phyloP scores from a whole-genome alignment of 2,888 invertebrate species.

The Epicampocera succincta region DNA sequence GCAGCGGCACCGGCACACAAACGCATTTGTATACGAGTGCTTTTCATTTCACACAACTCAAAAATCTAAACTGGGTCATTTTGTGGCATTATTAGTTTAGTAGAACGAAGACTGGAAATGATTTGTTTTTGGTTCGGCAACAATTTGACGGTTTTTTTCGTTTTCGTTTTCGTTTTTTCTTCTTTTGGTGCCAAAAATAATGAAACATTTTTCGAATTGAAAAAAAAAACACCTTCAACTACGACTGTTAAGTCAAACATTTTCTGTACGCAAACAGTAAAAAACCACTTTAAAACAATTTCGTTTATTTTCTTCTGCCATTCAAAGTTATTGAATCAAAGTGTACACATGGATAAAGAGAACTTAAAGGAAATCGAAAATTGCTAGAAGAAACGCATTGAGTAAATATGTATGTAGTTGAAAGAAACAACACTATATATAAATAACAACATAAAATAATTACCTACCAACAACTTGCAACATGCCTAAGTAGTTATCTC shows the following conservation, averaged over 20 bases:
- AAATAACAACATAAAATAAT: conserved; percentile 62
- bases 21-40: neutral
- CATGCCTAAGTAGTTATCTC: conserved; percentile 45
- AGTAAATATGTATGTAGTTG: too few relatives aligned
- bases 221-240: conserved; percentile 55
- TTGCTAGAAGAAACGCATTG: conserved; percentile 42
- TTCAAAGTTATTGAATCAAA: conserved; percentile 47
- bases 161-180: too few relatives aligned
- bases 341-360: conserved; percentile 35
- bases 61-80: conserved; percentile 73
- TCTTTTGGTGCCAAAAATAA: conserved; percentile 43
- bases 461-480: conserved; percentile 60
- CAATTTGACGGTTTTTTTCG: conserved; percentile 5
- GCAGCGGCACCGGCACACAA: neutral
- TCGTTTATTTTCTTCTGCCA: conserved; percentile 31
- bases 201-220: conserved; percentile 27
- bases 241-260: conserved; percentile 54
- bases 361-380: conserved; percentile 61
- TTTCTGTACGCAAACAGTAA: conserved; percentile 39
- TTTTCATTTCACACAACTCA: neutral
- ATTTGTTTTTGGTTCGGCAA: conserved; percentile 33
- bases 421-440: conserved; percentile 20
- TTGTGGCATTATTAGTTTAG: conserved; percentile 75
- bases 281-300: conserved; percentile 32
- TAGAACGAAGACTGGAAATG: conserved; percentile 70